Evolutionary conservation across 2,888 invertebrate genomes (phyloP).

Genomic region (Agriopis aurantiaria): DNA sequence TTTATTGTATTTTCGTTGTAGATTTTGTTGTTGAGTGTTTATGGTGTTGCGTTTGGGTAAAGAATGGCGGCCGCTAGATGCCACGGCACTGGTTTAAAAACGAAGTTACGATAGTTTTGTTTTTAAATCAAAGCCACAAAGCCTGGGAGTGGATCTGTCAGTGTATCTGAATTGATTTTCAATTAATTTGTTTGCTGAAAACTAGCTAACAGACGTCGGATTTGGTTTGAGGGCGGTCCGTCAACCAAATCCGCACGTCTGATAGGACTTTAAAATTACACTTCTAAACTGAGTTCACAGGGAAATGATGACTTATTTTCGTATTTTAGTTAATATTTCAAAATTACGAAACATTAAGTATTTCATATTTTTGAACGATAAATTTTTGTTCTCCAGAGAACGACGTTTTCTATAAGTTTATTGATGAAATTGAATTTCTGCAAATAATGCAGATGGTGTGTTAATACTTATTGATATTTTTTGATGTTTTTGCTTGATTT

Average conservation of each 20-base stretch:
- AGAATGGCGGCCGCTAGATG: slow-evolving; percentile 37
- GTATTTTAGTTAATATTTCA: slow-evolving; percentile 2
- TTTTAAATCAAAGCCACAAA: slow-evolving; percentile 19
- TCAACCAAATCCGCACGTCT: too few species aligned
- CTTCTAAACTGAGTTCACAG: too few species aligned
- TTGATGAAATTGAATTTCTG: not conserved
- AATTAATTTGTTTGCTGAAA: not conserved
- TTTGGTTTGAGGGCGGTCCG: too few species aligned
- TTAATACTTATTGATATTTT: slow-evolving; percentile 4
- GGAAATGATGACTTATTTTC: not conserved
- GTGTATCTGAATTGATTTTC: not conserved
- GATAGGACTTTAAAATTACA: too few species aligned
- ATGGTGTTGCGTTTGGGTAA: slow-evolving; percentile 31
- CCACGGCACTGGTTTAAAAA: slow-evolving; percentile 23
- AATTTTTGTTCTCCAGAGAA: not conserved
- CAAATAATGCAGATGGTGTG: not conserved
- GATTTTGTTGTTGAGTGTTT: slow-evolving; percentile 37
- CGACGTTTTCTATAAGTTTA: not conserved
- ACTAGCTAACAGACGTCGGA: too few species aligned
- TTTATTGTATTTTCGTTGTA: slow-evolving; percentile 32
- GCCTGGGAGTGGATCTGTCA: slow-evolving; percentile 34
- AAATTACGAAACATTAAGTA: not conserved
- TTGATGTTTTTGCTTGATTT: slow-evolving; percentile 4
- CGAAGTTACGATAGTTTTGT: slow-evolving; percentile 3
- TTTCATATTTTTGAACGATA: not conserved